Evolutionary conservation across 1,140 invertebrate species (phyloP).

Genomic region (Philotrypesis tridentata): DNA sequence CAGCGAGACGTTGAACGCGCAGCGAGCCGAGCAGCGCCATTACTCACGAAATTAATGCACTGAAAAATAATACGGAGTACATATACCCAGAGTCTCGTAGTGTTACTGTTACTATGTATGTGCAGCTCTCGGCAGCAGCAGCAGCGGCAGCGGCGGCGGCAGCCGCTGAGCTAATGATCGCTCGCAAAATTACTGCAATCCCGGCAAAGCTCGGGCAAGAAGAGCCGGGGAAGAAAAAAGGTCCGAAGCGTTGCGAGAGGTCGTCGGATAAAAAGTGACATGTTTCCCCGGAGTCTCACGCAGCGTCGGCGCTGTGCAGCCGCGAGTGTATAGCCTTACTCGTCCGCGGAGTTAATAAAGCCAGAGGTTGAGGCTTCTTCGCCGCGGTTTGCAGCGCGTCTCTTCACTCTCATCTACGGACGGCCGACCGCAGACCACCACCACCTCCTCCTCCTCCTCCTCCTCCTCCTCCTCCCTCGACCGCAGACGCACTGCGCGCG

Average conservation of each 20-base stretch:
- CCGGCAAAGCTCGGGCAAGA: too few relatives aligned
- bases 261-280: slow-evolving; percentile 14
- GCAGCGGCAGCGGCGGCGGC: too few relatives aligned
- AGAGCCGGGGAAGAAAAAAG: background rate
- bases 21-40: too few relatives aligned
- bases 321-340: slow-evolving; percentile 62
- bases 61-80: too few relatives aligned
- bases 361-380: slow-evolving; percentile 55
- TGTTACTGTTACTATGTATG: too few relatives aligned
- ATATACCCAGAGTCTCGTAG: too few relatives aligned
- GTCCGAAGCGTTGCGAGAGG: background rate
- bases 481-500: slow-evolving; percentile 32
- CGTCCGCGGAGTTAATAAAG: slow-evolving; percentile 68
- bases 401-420: slow-evolving; percentile 60
- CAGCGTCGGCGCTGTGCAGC: slow-evolving; percentile 20
- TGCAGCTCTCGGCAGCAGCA: too few relatives aligned
- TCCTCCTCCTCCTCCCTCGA: background rate
- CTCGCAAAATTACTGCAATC: background rate
- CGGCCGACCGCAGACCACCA: slow-evolving; percentile 55
- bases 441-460: slow-evolving; percentile 11
- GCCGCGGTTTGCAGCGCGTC: background rate
- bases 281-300: background rate
- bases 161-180: too few relatives aligned
- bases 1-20: too few relatives aligned
- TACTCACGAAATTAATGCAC: too few relatives aligned